Percentiles rank a stretch among this genome's conserved stretches.
Conservation (phyloP, 1,140 invertebrate genomes). For the Oncopodura yosiiana region DNA sequence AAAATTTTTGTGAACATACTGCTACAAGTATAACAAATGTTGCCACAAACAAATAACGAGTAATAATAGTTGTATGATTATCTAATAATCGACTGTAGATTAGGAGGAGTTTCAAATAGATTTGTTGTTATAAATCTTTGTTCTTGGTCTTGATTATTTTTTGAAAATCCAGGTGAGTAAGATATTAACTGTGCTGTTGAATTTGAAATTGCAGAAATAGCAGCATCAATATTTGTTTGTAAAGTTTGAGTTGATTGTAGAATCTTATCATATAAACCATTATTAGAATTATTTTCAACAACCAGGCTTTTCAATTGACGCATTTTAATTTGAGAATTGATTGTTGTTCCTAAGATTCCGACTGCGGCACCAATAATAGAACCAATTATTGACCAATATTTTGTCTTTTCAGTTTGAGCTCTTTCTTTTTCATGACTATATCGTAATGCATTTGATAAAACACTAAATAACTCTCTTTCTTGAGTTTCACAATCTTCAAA, state of each 20-base stretch:
- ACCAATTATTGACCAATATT: conserved; percentile 66
- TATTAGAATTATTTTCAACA: background rate
- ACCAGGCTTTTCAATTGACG: conserved; percentile 12
- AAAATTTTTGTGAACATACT: no score
- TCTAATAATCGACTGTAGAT: no score
- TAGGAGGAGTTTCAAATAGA: no score
- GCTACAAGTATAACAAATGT: no score
- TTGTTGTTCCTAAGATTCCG: conserved; percentile 28
- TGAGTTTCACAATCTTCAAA: conserved; percentile 41
- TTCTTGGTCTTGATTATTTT: background rate
- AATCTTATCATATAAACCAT: background rate
- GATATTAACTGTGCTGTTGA: background rate
- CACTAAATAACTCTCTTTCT: conserved; percentile 55
- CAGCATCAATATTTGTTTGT: background rate
- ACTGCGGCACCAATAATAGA: conserved; percentile 50
- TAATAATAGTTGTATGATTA: no score
- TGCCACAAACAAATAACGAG: no score
- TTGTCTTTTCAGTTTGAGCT: conserved; percentile 60
- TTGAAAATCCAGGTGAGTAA: no score
- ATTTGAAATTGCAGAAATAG: background rate
- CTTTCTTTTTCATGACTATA: conserved; percentile 62
- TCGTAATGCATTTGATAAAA: conserved; percentile 56
- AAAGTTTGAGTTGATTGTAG: background rate
- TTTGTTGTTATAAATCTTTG: background rate
- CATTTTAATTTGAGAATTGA: conserved; percentile 24